phyloP scores from a whole-genome alignment of 1,140 invertebrate genomes.

The Maconellicoccus hirsutus region DNA sequence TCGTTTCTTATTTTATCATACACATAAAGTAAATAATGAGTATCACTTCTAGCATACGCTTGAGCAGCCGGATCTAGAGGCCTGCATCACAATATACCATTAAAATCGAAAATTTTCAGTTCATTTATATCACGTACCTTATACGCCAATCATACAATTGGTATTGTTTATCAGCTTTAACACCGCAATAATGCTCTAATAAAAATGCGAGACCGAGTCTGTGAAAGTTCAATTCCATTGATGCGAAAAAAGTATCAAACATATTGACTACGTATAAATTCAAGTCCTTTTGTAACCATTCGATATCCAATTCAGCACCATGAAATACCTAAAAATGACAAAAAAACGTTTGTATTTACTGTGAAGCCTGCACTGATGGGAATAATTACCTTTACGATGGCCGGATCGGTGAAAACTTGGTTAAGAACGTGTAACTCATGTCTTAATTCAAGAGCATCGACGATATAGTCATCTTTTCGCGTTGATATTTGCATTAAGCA shows the following conservation, averaged over 20 bases:
- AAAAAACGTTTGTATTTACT: not conserved
- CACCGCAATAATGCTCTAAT: constrained; percentile 62
- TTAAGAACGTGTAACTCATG: constrained; percentile 76
- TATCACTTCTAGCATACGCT: constrained; percentile 85
- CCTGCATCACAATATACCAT: constrained; percentile 35
- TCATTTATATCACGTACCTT: constrained; percentile 37
- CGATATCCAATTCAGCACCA: constrained; percentile 75
- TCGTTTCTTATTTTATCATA: constrained; percentile 72
- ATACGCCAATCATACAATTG: constrained; percentile 96
- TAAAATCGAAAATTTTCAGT: not conserved
- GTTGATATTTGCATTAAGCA: constrained; percentile 95
- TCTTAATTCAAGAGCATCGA: constrained; percentile 76
- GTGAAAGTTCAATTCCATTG: constrained; percentile 57
- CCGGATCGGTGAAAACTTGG: constrained; percentile 81
- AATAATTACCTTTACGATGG: constrained; percentile 77
- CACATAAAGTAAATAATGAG: constrained; percentile 89
- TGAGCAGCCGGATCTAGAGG: constrained; percentile 75
- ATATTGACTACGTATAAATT: constrained; percentile 92
- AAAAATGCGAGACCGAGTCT: constrained; percentile 67
- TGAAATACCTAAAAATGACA: constrained; percentile 64
- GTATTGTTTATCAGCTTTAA: constrained; percentile 76
- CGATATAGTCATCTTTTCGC: constrained; percentile 68
- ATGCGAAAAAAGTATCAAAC: constrained; percentile 91
- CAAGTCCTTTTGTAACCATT: constrained; percentile 91
- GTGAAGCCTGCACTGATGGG: not conserved